Conservation (phyloP, 2,888 invertebrate genomes). For the Ephialtes manifestator region DNA sequence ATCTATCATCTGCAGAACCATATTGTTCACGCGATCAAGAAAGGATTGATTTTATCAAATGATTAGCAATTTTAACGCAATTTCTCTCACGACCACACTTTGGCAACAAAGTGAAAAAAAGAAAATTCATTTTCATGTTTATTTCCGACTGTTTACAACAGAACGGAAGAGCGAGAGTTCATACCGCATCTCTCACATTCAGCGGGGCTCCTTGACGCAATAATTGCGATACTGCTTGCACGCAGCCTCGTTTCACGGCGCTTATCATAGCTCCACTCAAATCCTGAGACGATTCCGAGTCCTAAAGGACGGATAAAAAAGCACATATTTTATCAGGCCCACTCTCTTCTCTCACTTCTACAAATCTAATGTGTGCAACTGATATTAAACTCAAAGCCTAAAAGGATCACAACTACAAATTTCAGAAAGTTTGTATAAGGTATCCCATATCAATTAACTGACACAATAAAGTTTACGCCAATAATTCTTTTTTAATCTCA, state of each 20-base stretch:
- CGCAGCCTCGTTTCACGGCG: conserved; percentile 84
- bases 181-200: conserved; percentile 83
- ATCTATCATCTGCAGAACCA: neutral
- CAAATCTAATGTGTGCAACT: conserved; percentile 22
- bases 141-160: conserved; percentile 11
- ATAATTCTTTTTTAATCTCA: too few relatives aligned
- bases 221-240: conserved; percentile 84
- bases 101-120: neutral
- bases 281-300: conserved; percentile 84
- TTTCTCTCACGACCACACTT: neutral
- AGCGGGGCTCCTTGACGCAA: conserved; percentile 84
- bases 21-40: neutral
- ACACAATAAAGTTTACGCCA: too few relatives aligned
- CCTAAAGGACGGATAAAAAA: conserved; percentile 75
- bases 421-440: too few relatives aligned
- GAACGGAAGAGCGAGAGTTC: conserved; percentile 50
- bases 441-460: too few relatives aligned
- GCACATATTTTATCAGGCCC: conserved; percentile 54
- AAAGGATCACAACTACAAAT: neutral
- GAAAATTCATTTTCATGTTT: neutral
- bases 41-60: neutral
- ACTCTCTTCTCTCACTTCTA: neutral
- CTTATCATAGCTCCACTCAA: conserved; percentile 84
- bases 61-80: neutral
- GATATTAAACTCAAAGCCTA: conserved; percentile 15